Evolutionary conservation across 2,797 vertebrate genomes (phyloP), one percentile per base, ranked within the genome.

Genomic region (Gobionotothen gibberifrons): DNA sequence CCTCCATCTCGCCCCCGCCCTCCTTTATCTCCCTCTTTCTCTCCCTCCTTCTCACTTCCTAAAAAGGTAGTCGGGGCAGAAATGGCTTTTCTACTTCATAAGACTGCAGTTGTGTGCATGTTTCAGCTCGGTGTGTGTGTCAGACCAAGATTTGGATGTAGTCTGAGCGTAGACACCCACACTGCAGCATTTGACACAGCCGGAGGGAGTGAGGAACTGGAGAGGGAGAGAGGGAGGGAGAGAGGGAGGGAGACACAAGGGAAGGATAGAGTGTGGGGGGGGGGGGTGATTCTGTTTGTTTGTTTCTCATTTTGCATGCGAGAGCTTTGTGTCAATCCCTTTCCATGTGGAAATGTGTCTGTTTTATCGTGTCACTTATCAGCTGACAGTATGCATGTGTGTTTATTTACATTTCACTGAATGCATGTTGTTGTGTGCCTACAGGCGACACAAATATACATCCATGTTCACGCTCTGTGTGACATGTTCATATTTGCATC

Each of bases 131-230:
- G 61, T 59, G 64, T 64, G 69, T 66, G 68, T 74, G 78, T 56
- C 55, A 71, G 63, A 53, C 55, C 3, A 40, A 77, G 68, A 82
- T 80, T 80, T 84, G 81, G 80, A 78, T 65, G 63, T 39, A 69
- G 73, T 26, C 56, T 42, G 60, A 65, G 79, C 52, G 54, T 85
- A 78, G 57, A 85, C 86, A 87, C 82, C 83, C 83, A 90, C 85
- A 87, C 83, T 77, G 83, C 84, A 81, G 86, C 69, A 70, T 88
- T 75, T 89, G 83, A 87, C 81, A 86, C 85, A 82, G 81, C 83
- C 75, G 14, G 52, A 84, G 75, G 79, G 74, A 81, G 70, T 1
- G 64, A 60, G 66, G 36, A 75, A 69, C 11, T 17, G 13, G 32
- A 4, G 19, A 55, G 67, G 53, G 55, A 68, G 47, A 44, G 51